Conservation (phyloP, 2,888 invertebrate genomes). For the Brachypalpus laphriformis region DNA sequence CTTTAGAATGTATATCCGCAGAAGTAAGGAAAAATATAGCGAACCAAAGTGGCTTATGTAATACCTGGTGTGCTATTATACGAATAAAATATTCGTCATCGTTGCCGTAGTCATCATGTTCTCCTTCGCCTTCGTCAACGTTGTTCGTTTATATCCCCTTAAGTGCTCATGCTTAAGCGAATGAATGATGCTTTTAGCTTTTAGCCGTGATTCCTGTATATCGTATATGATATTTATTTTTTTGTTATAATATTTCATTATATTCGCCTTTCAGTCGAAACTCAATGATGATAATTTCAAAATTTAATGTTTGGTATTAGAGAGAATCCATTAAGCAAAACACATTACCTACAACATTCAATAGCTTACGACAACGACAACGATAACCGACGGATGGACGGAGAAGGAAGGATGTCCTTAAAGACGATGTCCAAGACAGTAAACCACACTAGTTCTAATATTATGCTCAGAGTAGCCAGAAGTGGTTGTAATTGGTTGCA, state of each 20-base stretch:
- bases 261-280: conserved; percentile 32
- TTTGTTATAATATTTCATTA: conserved; percentile 50
- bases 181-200: conserved; percentile 74
- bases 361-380: background rate
- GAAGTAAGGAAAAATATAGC: conserved; percentile 55
- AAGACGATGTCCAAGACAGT: conserved; percentile 13
- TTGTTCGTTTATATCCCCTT: conserved; percentile 67
- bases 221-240: background rate
- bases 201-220: conserved; percentile 55
- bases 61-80: conserved; percentile 67
- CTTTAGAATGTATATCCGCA: conserved; percentile 64
- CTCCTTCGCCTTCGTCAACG: conserved; percentile 50
- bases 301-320: conserved; percentile 56
- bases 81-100: conserved; percentile 73
- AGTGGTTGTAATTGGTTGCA: conserved; percentile 60
- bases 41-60: conserved; percentile 68
- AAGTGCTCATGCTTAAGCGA: conserved; percentile 72
- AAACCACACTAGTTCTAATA: conserved; percentile 24
- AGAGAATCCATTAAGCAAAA: conserved; percentile 55
- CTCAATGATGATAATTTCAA: conserved; percentile 64
- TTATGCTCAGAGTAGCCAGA: conserved; percentile 12
- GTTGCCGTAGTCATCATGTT: conserved; percentile 56
- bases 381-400: too few relatives aligned
- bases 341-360: conserved; percentile 41
- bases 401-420: too few relatives aligned